A percentile compares a stretch with the other conserved stretches of the same genome.
phyloP scores from a whole-genome alignment of 2,113 vertebrate genomes.

The Okapia johnstoni region DNA sequence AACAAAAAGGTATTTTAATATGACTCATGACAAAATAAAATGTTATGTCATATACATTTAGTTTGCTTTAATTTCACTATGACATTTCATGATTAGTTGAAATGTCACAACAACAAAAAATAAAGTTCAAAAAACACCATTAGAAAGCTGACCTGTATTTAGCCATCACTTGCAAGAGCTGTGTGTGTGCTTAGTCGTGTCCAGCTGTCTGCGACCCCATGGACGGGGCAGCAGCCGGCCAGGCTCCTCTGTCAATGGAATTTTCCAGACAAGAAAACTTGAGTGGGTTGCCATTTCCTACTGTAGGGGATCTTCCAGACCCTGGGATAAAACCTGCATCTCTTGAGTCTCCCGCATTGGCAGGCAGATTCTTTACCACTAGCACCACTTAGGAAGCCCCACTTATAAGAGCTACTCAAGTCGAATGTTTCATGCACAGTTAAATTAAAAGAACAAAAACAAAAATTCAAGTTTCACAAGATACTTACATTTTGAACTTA shows the following conservation, averaged over 20 bases:
- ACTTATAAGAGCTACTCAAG: background rate
- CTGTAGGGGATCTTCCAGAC: background rate
- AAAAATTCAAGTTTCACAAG: background rate
- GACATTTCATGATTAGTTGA: constrained; percentile 1
- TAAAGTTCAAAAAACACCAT: background rate
- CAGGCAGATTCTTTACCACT: background rate
- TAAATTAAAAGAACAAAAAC: background rate
- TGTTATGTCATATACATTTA: constrained; percentile 16
- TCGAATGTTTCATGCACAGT: background rate
- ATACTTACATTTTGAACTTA: background rate
- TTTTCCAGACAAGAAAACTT: background rate
- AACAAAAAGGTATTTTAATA: constrained; percentile 54
- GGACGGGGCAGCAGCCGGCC: background rate
- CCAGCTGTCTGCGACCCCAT: background rate
- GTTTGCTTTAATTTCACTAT: constrained; percentile 32
- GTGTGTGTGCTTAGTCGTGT: background rate
- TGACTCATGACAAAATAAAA: constrained; percentile 33
- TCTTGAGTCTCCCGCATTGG: background rate
- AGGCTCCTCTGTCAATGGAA: background rate
- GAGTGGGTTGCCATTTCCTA: background rate
- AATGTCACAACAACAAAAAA: constrained; percentile 16
- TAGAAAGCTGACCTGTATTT: background rate
- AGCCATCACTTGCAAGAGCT: background rate
- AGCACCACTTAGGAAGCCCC: background rate
- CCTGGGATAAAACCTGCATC: fast-evolving